Percentiles rank a stretch among this genome's conserved stretches.
Conservation (phyloP, 2,113 vertebrate species). For the Isurus oxyrinchus region DNA sequence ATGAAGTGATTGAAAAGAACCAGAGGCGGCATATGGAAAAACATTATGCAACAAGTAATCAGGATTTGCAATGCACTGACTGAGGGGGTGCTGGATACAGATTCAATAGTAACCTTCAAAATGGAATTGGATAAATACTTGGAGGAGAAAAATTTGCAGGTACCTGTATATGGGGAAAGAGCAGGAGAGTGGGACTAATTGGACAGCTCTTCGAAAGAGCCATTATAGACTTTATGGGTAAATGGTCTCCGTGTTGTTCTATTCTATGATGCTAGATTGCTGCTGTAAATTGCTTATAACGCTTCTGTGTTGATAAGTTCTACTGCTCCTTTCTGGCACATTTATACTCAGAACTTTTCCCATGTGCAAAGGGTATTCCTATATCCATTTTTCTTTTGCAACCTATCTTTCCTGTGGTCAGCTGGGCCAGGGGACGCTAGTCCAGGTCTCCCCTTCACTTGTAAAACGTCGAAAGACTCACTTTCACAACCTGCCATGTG, state of each 20-base stretch:
- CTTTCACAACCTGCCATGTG: conserved; percentile 89
- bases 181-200: not conserved
- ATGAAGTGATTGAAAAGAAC: not conserved
- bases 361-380: not conserved
- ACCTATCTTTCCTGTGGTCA: conserved; percentile 44
- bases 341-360: not conserved
- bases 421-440: conserved; percentile 87
- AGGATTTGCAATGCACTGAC: not conserved
- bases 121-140: not conserved
- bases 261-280: not conserved
- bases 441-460: conserved; percentile 84
- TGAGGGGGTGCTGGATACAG: not conserved
- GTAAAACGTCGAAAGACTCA: conserved; percentile 94
- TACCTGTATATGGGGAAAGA: not conserved
- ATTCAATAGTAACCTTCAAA: not conserved
- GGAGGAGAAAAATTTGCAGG: not conserved
- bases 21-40: not conserved
- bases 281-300: not conserved
- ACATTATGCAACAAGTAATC: not conserved
- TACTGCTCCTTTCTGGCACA: not conserved
- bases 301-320: not conserved
- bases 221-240: not conserved
- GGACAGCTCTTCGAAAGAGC: not conserved
- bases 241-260: not conserved
- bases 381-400: not conserved